Base-by-base conservation (phyloP, 2,888 invertebrate genomes). In the Sepiola atlantica region DNA sequence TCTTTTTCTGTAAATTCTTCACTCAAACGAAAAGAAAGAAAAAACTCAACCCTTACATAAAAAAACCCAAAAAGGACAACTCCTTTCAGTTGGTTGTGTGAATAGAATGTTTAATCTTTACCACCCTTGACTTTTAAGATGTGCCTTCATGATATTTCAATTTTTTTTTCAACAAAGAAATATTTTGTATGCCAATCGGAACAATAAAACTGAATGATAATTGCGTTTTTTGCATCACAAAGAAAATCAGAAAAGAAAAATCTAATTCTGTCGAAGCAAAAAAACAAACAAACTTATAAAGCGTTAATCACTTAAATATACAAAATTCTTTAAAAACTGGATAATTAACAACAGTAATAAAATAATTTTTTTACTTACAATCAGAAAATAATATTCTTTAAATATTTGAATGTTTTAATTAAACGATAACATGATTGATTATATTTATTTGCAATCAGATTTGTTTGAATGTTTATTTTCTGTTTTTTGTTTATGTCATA, bases 61-160 rank as follows among this genome's bases (percentile, higher is more conserved):
- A 14, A 45, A 77, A 12, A 12, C 14, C 57, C 28, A 28, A 77
- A 61, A 77, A 45, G 45, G 8, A 45, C 45, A 45, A 77, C 77
- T 32, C 77, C 16, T 57, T 77, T 77, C 77, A 32, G n/a, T 77
- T 77, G n/a, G 77, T 77, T 1, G n/a, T 77, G 77, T 77, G 77
- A 77, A n/a, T 16, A n/a, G 77, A 77, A 77, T 77, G n/a, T 77
- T 77, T 32, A 77, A 77, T 77, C 21, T 77, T 14, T 77, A 77
- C 77, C 77, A 77, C 77, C 77, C 77, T 77, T 77, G 77, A 77
- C 77, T 77, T 77, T 77, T 77, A 32, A 77, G 61, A 77, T n/a
- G n/a, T 77, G 32, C 32, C 16, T 77, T 32, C n/a, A 77, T 77
- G 77, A 77, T 32, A 77, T 77, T 77, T 77, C n/a, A 77, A 77